A percentile compares a stretch with the other conserved stretches of the same genome.
Evolutionary conservation across 1,140 invertebrate species (phyloP).

Genomic region (Probaryconus sp.): DNA sequence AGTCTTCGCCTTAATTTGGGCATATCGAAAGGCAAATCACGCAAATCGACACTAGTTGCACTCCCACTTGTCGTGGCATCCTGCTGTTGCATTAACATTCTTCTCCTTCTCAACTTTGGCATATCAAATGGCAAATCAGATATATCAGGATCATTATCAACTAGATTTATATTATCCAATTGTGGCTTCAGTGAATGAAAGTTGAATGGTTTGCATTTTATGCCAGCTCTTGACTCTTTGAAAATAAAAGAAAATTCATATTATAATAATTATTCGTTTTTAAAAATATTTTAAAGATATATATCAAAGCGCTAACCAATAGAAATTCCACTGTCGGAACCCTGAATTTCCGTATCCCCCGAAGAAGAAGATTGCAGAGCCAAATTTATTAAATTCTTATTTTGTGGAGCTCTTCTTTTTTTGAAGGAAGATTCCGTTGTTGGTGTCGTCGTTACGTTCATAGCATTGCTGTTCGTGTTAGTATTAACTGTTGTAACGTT

Average conservation of each 20-base stretch:
- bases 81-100: slow-evolving; percentile 78
- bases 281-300: no score
- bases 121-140: slow-evolving; percentile 91
- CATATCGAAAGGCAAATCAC: slow-evolving; percentile 92
- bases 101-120: slow-evolving; percentile 89
- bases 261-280: no score
- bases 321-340: slow-evolving; percentile 91
- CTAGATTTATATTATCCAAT: slow-evolving; percentile 76
- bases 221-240: slow-evolving; percentile 84
- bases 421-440: slow-evolving; percentile 73
- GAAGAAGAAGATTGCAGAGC: slow-evolving; percentile 81
- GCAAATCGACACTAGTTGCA: slow-evolving; percentile 85
- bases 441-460: slow-evolving; percentile 77
- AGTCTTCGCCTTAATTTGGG: slow-evolving; percentile 88
- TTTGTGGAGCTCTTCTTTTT: slow-evolving; percentile 84
- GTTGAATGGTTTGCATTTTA: slow-evolving; percentile 80
- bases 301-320: no score
- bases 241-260: neutral
- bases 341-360: slow-evolving; percentile 86
- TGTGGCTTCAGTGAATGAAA: slow-evolving; percentile 80
- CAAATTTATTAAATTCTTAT: slow-evolving; percentile 87
- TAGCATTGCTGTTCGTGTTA: slow-evolving; percentile 72
- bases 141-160: slow-evolving; percentile 80
- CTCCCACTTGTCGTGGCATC: slow-evolving; percentile 84
- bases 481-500: slow-evolving; percentile 67